These are phyloP conservation scores for Lochmaea capreae DNA, from an alignment of 2,888 invertebrate species.

Conservation along the genomic window DNA sequence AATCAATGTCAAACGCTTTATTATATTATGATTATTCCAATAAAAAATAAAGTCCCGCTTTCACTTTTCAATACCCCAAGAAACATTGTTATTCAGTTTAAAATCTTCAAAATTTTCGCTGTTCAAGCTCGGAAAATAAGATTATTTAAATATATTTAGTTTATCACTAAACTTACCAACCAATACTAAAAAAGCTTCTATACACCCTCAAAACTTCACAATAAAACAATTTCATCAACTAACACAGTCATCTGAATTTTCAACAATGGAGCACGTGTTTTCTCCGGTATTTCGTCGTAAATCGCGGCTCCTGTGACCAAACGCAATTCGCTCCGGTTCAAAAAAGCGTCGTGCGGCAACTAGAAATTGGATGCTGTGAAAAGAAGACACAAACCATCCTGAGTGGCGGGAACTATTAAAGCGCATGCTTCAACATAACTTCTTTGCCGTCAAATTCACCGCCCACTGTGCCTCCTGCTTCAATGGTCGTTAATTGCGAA, in stretches of 20 bases:
- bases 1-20: too few species aligned
- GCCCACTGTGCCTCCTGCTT: slow-evolving; percentile 54
- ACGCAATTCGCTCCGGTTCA: slow-evolving; percentile 37
- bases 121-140: too few species aligned
- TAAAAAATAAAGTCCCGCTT: too few species aligned
- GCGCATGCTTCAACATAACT: slow-evolving; percentile 56
- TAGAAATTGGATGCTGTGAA: slow-evolving; percentile 58
- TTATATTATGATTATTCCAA: too few species aligned
- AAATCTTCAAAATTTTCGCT: too few species aligned
- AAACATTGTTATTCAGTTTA: too few species aligned
- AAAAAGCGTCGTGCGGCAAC: slow-evolving; percentile 57
- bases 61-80: too few species aligned
- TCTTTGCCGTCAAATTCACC: slow-evolving; percentile 54
- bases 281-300: background rate
- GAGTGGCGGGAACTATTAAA: slow-evolving; percentile 20
- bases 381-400: slow-evolving; percentile 28
- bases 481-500: slow-evolving; percentile 61
- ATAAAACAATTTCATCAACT: background rate
- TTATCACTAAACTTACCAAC: too few species aligned
- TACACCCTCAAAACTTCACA: too few species aligned
- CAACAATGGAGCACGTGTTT: slow-evolving; percentile 18
- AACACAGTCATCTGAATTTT: background rate
- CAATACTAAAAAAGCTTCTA: too few species aligned
- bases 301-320: background rate
- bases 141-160: too few species aligned